Evolutionary conservation across 1,140 invertebrate species (phyloP).

Genomic region (Formica selysi): DNA sequence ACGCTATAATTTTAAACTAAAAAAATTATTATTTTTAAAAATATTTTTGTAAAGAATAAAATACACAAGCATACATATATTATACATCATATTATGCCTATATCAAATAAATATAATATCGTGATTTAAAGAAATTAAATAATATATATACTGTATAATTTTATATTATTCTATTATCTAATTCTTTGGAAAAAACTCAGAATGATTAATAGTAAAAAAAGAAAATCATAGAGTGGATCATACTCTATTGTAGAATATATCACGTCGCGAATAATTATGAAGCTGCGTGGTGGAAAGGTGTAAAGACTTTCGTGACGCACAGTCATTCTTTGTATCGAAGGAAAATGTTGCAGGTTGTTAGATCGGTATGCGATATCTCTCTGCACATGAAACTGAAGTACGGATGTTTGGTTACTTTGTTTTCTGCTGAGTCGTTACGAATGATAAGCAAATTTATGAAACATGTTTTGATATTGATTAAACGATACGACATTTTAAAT

Average conservation of each 20-base stretch:
- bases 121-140: background rate
- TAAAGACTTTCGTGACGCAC: slow-evolving; percentile 23
- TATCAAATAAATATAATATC: background rate
- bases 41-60: no score
- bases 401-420: slow-evolving; percentile 32
- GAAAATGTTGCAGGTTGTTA: slow-evolving; percentile 17
- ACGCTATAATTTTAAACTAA: no score
- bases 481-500: slow-evolving; percentile 33
- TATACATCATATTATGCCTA: no score
- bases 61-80: no score
- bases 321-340: slow-evolving; percentile 6
- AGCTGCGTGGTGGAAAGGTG: slow-evolving; percentile 33
- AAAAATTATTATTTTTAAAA: no score
- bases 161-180: background rate
- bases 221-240: background rate
- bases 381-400: background rate
- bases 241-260: background rate
- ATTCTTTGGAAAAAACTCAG: background rate
- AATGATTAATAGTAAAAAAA: background rate
- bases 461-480: slow-evolving; percentile 19
- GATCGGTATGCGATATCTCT: slow-evolving; percentile 31
- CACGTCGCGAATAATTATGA: slow-evolving; percentile 37
- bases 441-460: slow-evolving; percentile 32
- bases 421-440: background rate
- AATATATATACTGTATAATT: background rate